These are phyloP conservation scores for Malurus leucopterus DNA, from an alignment of 2,797 vertebrate species.

Conservation along the genomic window DNA sequence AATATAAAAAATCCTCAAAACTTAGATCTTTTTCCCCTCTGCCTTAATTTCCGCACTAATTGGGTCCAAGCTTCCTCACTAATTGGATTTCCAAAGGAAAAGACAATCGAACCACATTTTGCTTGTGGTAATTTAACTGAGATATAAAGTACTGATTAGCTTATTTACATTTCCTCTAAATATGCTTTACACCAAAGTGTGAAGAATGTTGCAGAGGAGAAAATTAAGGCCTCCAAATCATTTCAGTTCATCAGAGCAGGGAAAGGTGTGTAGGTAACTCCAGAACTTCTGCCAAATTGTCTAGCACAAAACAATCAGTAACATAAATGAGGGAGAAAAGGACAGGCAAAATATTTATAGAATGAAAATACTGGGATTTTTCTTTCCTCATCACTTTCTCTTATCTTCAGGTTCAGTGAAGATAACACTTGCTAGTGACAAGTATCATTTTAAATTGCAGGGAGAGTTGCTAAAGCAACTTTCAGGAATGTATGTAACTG, in stretches of 20 bases:
- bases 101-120: constrained; percentile 13
- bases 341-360: background rate
- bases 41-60: background rate
- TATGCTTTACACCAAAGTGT: background rate
- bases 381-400: background rate
- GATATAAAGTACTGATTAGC: background rate
- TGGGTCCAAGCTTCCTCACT: background rate
- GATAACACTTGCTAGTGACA: background rate
- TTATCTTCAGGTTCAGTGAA: background rate
- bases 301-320: background rate
- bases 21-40: background rate
- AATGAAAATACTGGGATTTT: background rate
- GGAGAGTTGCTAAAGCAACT: background rate
- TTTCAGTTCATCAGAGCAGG: background rate
- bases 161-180: background rate
- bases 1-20: background rate
- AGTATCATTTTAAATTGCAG: background rate
- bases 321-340: background rate
- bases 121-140: background rate
- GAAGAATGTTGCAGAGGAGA: background rate
- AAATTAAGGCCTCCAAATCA: background rate
- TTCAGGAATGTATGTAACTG: background rate
- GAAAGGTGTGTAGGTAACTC: background rate
- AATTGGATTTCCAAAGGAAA: background rate
- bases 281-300: background rate